Base-by-base conservation (phyloP, 2,797 vertebrate genomes). In the Cossypha niveicapilla region DNA sequence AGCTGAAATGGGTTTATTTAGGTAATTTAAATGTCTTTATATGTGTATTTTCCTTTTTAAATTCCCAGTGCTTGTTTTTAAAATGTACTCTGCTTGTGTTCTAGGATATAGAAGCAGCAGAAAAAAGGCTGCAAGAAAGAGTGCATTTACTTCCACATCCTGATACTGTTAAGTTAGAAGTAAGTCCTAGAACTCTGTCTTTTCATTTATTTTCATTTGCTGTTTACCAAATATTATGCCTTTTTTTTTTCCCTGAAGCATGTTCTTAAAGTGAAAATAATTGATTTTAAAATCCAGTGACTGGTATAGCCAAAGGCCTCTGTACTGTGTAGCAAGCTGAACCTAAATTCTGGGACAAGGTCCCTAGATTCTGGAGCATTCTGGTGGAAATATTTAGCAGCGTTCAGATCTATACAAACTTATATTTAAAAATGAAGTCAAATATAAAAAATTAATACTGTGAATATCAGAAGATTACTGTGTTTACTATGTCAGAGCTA, bases 101-200 rank as follows among this genome's bases (percentile, higher is more conserved):
- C 50, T 94, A 99, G 98, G 98, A 98, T 96, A 95, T 99, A 83
- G 97, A 98, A 96, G 94, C 92, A 92, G 92, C 98, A 85, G 98
- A 97, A 93, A 97, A 98, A 79, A 97, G 86, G 75, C 95, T 99
- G 63, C 97, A 94, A 84, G 96, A 88, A 70, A 97, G 92, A 91
- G 51, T 56, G 8, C 34, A 47, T 73, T 73, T 93, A 54, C 91
- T 95, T 74, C 97, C 96, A 76, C 96, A 95, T 61, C 98, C 98
- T 0, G 86, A 97, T 74, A 78, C 98, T 77, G 89, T 97, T 93
- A 98, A 97, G 90, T 97, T 99, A 70, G 97, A 99, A 98, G 98
- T 99, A 97, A 97, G 95, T 83, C 32, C 51, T 88, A 68, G 78
- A 93, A 95, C 41, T 89, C 57, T 77, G 70, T 76, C 23, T 89